Base-by-base conservation (phyloP, 2,113 vertebrate genomes). In the Gyps fulvus region DNA sequence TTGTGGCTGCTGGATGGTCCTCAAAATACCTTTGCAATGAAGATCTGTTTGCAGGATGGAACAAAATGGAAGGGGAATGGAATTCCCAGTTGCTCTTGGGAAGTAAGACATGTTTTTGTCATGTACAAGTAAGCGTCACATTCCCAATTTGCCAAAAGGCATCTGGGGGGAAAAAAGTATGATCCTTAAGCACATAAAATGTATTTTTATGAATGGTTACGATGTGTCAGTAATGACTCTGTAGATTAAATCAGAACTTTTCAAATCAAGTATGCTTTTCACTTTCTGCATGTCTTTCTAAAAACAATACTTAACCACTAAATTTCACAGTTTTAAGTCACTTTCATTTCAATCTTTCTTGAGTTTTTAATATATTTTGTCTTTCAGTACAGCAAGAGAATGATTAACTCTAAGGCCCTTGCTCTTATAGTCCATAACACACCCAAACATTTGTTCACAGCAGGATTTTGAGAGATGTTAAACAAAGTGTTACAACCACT, bases 51-150 rank as follows among this genome's bases (percentile, higher is more conserved):
- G 61, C 43, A 85, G 71, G 26, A 17, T 1, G 1, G 52, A 85
- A 76, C 5, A 8, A 59, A 66, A 67, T 15, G 22, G 40, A 69
- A 47, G 10, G 2, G 7, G 26, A 90, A 63, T 59, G 34, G 45
- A 79, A 90, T 77, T 87, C 47, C 65, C 25, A 11, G 47, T 66
- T 79, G 42, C 31, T 55, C 0, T 42, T 71, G 47, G 34, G 40
- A 91, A 54, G 55, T 52, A 66, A 81, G 19, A 21, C 25, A 26
- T 4, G 8, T 40, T 45, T 62, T 45, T 73, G n/a, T 90, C 31
- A 26, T 4, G 23, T 47, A 38, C 18, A 50, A 61, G 57, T 32
- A 38, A 69, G 11, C 0, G 0, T 31, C 29, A 14, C 0, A 0
- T 45, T 87, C n/a, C 26, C 16, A 71, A 9, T 61, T 82, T 72